These are phyloP conservation scores for Lepus europaeus DNA, from an alignment of 2,113 vertebrate species.

Conservation along the genomic window DNA sequence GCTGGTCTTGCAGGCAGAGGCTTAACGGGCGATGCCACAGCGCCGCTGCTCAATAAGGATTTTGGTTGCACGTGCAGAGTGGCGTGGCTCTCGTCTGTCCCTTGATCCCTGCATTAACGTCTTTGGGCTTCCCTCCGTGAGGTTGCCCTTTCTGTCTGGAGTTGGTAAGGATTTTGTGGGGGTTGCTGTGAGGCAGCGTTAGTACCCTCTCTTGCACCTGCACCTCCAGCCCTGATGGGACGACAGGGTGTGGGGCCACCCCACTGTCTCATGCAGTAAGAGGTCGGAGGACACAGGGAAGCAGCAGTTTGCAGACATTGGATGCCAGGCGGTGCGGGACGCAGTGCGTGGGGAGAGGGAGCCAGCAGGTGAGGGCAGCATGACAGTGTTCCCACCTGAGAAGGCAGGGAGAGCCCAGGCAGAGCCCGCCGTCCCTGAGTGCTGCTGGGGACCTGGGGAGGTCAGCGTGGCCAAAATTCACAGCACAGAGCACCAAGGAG, in stretches of 20 bases:
- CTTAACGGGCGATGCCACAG: no score
- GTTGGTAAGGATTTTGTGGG: neutral
- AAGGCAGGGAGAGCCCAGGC: neutral
- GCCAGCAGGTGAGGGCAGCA: no score
- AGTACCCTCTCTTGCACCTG: neutral
- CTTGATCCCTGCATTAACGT: neutral
- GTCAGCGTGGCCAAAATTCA: neutral
- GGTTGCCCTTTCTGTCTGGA: neutral
- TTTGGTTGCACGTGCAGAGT: neutral
- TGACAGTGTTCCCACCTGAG: neutral
- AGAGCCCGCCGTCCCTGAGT: neutral
- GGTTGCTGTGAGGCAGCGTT: neutral
- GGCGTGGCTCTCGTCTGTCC: neutral
- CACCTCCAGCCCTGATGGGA: neutral
- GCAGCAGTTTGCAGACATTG: neutral
- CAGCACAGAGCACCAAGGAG: neutral
- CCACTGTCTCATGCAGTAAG: neutral
- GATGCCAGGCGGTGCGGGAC: neutral
- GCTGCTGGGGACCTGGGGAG: neutral
- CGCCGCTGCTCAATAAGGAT: no score
- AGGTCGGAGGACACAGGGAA: neutral
- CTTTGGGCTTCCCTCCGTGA: neutral
- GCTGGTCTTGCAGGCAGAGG: no score
- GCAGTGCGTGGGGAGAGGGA: neutral
- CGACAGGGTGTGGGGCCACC: neutral